Evolutionary conservation across 2,113 vertebrate genomes (phyloP), one percentile per base, ranked within the genome.

Genomic region (Pristiophorus japonicus): DNA sequence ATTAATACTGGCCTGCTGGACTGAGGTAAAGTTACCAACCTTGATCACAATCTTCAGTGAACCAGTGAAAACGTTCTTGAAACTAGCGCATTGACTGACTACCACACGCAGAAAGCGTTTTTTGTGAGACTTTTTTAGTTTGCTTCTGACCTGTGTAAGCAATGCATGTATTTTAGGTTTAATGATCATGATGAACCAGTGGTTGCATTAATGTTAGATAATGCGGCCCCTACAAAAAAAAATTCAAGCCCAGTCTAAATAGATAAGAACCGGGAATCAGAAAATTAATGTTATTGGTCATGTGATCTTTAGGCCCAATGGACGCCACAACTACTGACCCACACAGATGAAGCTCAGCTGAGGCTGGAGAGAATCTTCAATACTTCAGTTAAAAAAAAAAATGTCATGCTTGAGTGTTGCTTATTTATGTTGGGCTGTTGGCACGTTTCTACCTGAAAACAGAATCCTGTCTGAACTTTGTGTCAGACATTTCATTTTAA

Each of bases 301-400:
- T 98, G 97, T 98, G 97, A 98, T 97, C 97, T 97, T 95, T 97
- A 99, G 99, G 98, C 97, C 96, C 97, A 97, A 4, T 95, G 95
- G 95, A 95, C 96, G 0, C 1, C 30, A 0, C 96, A 95, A 95
- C 97, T 3, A 93, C 97, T 97, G 97, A 99, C 97, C 97, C 97
- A 98, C 0, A 96, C 97, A 3, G 98, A 98, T 96, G 98, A 99
- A 96, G 98, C 98, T 38, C 98, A 98, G 97, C 98, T 97, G 96
- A 98, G 98, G 38, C 97, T 99, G 96, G 98, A 99, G 98, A 98
- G 98, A 98, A 99, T 99, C 98, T 99, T 99, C 98, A 97, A 96
- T 42, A 87, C 97, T 96, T 96, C 98, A 98, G 98, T 99, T 99
- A 98, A 94, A 94, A 20, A 70, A 94, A 94, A 30, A 16, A 1